Conservation (phyloP, 2,113 vertebrate species). For the Actinemys pallida region DNA sequence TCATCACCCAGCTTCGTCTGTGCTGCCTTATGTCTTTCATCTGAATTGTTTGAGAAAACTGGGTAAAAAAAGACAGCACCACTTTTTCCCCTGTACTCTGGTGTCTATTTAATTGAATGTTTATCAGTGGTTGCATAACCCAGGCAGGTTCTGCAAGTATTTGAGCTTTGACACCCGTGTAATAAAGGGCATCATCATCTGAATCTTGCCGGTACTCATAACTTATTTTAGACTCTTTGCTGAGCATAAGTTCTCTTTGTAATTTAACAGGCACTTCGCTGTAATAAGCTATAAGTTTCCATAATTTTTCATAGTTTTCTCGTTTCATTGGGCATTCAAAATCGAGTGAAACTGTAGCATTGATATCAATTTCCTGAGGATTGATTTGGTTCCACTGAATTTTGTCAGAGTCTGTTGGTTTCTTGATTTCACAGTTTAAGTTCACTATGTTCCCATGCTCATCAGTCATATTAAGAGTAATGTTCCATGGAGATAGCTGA, state of each 20-base stretch:
- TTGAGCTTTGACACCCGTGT: slow-evolving; percentile 87
- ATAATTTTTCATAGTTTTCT: slow-evolving; percentile 87
- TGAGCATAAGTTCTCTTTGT: slow-evolving; percentile 74
- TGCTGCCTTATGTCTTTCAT: slow-evolving; percentile 54
- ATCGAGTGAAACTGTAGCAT: slow-evolving; percentile 82
- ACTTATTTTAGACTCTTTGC: slow-evolving; percentile 72
- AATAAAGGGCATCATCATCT: slow-evolving; percentile 86
- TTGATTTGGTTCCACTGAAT: slow-evolving; percentile 82
- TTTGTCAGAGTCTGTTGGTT: slow-evolving; percentile 64
- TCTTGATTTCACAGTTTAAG: slow-evolving; percentile 81
- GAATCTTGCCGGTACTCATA: slow-evolving; percentile 85
- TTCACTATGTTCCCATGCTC: slow-evolving; percentile 88
- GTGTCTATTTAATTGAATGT: slow-evolving; percentile 86
- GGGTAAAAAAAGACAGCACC: slow-evolving; percentile 77
- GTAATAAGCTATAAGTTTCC: slow-evolving; percentile 94
- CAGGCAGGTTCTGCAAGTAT: slow-evolving; percentile 83
- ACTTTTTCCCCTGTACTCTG: slow-evolving; percentile 85
- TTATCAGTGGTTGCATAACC: slow-evolving; percentile 87
- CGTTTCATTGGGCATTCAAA: slow-evolving; percentile 87
- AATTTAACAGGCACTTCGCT: slow-evolving; percentile 89
- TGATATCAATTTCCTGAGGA: slow-evolving; percentile 77
- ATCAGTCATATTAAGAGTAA: slow-evolving; percentile 88
- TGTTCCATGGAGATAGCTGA: slow-evolving; percentile 78
- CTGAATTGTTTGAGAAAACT: slow-evolving; percentile 69
- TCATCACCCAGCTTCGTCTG: slow-evolving; percentile 86